A percentile compares a stretch with the other conserved stretches of the same genome.
Conservation (phyloP, 2,888 invertebrate genomes). For the Capitulum mitella region DNA sequence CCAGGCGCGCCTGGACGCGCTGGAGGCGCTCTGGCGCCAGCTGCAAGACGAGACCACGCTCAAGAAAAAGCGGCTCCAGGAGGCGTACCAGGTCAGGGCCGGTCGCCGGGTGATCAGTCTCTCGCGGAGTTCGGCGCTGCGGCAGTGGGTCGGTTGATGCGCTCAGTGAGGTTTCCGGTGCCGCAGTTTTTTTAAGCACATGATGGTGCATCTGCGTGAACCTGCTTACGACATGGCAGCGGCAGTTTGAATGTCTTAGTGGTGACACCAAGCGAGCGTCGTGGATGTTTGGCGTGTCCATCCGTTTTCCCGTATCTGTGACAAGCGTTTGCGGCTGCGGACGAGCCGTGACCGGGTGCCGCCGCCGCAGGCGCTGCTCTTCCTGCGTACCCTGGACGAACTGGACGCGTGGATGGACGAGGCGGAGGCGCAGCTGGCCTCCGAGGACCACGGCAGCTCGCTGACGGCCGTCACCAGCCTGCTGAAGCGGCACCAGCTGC, state of each 20-base stretch:
- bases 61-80: constrained; percentile 75
- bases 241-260: too few species aligned
- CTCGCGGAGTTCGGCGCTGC: too few species aligned
- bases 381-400: constrained; percentile 82
- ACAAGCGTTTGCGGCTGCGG: too few species aligned
- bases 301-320: too few species aligned
- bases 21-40: constrained; percentile 80
- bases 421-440: constrained; percentile 64
- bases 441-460: constrained; percentile 78
- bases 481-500: constrained; percentile 52
- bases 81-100: constrained; percentile 64
- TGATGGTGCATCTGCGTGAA: too few species aligned
- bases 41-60: constrained; percentile 71
- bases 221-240: too few species aligned
- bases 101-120: too few species aligned
- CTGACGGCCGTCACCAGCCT: constrained; percentile 75
- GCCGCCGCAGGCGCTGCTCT: constrained; percentile 62
- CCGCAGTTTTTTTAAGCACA: too few species aligned
- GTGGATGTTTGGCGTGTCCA: too few species aligned
- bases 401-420: constrained; percentile 91
- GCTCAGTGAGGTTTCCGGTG: too few species aligned
- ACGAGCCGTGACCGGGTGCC: not conserved
- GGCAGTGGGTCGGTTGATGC: too few species aligned
- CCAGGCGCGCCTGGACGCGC: constrained; percentile 66
- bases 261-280: too few species aligned